phyloP scores from a whole-genome alignment of 2,888 invertebrate species.

The Dynastes hyllus region DNA sequence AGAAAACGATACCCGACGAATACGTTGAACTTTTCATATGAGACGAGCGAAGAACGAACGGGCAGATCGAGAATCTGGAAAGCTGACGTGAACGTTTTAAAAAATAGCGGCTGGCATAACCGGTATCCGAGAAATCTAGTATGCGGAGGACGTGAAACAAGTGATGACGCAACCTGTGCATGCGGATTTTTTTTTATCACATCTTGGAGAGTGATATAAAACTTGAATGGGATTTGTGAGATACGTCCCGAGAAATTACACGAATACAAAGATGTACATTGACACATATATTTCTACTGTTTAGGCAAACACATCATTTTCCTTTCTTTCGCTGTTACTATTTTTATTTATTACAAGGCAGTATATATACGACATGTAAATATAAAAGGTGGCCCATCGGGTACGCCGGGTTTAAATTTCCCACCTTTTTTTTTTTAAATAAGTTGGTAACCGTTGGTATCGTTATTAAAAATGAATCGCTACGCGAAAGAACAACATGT shows the following conservation, averaged over 20 bases:
- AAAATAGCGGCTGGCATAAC: slow-evolving; percentile 42
- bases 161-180: slow-evolving; percentile 42
- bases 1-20: slow-evolving; percentile 13
- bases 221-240: slow-evolving; percentile 40
- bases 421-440: too few species aligned
- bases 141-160: slow-evolving; percentile 45
- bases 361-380: too few species aligned
- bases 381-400: too few species aligned
- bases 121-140: slow-evolving; percentile 44
- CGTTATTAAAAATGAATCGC: too few species aligned
- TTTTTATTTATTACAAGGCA: too few species aligned
- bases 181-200: slow-evolving; percentile 42
- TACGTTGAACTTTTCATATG: slow-evolving; percentile 31
- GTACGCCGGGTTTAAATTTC: too few species aligned
- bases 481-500: too few species aligned
- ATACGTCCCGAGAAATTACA: slow-evolving; percentile 18
- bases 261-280: slow-evolving; percentile 3
- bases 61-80: slow-evolving; percentile 39
- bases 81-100: slow-evolving; percentile 45
- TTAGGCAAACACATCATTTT: neutral
- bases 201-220: slow-evolving; percentile 45
- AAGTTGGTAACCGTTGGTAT: too few species aligned
- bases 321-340: too few species aligned
- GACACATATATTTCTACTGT: neutral
- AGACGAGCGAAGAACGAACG: neutral